phyloP scores from a whole-genome alignment of 2,113 vertebrate genomes.

The Elanoides forficatus region DNA sequence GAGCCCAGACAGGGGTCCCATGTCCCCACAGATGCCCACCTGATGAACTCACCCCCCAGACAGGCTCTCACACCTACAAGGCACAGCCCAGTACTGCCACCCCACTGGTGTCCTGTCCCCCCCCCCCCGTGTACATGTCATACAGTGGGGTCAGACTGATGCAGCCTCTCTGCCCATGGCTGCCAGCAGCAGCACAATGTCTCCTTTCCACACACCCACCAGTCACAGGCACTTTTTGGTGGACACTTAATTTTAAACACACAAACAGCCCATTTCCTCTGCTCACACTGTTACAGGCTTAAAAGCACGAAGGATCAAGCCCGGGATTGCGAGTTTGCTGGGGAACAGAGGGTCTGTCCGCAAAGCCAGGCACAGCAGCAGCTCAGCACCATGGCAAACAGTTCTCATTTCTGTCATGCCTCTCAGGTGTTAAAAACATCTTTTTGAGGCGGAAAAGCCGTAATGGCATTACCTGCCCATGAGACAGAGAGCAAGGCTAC shows the following conservation, averaged over 20 bases:
- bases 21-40: fast-evolving
- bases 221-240: background rate
- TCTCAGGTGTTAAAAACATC: background rate
- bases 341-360: background rate
- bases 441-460: background rate
- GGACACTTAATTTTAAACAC: background rate
- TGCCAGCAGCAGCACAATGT: background rate
- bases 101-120: background rate
- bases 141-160: background rate
- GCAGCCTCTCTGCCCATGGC: background rate
- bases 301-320: background rate
- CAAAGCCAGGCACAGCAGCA: background rate
- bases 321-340: fast-evolving
- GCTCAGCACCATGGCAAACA: fast-evolving
- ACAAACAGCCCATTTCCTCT: background rate
- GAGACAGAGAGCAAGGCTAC: background rate
- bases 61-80: background rate
- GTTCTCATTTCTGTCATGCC: background rate
- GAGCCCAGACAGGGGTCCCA: background rate
- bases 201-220: background rate
- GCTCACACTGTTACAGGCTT: background rate
- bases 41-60: background rate
- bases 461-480: background rate
- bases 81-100: background rate
- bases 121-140: fast-evolving